phyloP scores from a whole-genome alignment of 2,888 invertebrate genomes.

The Philaethria dido region DNA sequence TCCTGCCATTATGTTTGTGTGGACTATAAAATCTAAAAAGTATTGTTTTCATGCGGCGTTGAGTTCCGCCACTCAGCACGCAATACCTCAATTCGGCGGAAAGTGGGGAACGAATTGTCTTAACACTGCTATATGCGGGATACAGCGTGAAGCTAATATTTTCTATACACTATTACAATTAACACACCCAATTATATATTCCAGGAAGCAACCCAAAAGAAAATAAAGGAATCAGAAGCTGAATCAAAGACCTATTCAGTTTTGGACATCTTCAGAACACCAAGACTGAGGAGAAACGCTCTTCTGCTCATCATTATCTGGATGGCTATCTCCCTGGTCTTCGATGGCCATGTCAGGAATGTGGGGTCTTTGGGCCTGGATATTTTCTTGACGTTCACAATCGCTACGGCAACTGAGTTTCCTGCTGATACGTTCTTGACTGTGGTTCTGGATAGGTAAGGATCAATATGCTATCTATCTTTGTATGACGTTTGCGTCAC shows the following conservation, averaged over 20 bases:
- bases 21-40: too few relatives aligned
- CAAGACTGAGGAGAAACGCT: slow-evolving; percentile 89
- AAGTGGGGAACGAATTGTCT: too few relatives aligned
- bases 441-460: slow-evolving; percentile 86
- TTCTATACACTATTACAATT: too few relatives aligned
- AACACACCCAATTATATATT: slow-evolving; percentile 41
- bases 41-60: too few relatives aligned
- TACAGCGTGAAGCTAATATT: neutral
- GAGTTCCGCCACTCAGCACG: too few relatives aligned
- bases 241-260: slow-evolving; percentile 89
- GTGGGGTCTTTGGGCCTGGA: slow-evolving; percentile 92
- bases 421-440: slow-evolving; percentile 93
- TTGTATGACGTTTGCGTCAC: neutral
- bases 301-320: slow-evolving; percentile 92
- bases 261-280: slow-evolving; percentile 91
- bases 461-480: neutral
- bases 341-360: slow-evolving; percentile 94
- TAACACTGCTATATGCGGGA: too few relatives aligned
- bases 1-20: too few relatives aligned
- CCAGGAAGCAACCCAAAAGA: slow-evolving; percentile 87
- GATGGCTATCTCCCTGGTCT: slow-evolving; percentile 95
- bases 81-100: too few relatives aligned
- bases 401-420: slow-evolving; percentile 92
- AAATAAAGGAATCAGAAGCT: slow-evolving; percentile 88
- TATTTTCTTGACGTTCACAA: slow-evolving; percentile 93